Conservation (phyloP, 2,797 vertebrate species). For the Leptoclinus maculatus region DNA sequence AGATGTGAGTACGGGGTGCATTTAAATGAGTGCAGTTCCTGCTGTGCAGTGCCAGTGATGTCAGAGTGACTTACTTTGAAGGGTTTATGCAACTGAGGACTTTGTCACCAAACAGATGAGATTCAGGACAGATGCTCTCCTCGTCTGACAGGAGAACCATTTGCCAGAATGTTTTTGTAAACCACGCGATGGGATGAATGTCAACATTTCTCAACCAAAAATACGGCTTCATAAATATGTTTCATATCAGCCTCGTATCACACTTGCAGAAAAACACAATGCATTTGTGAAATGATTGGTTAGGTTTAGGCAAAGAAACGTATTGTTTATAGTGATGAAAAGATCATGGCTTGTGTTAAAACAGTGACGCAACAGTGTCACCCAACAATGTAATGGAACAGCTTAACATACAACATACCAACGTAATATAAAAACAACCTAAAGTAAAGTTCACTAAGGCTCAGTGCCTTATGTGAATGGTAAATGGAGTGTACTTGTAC, state of each 20-base stretch:
- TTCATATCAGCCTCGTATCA: not conserved
- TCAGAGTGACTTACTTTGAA: slow-evolving; percentile 38
- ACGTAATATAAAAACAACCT: no score
- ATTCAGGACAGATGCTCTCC: slow-evolving; percentile 5
- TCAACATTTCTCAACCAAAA: not conserved
- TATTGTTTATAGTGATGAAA: no score
- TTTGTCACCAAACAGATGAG: slow-evolving; percentile 10
- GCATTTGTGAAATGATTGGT: not conserved
- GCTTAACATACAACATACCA: not conserved
- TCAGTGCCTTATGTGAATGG: no score
- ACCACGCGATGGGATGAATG: not conserved
- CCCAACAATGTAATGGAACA: not conserved
- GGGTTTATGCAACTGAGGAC: slow-evolving; percentile 21
- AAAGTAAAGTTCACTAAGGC: not conserved
- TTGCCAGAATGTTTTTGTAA: not conserved
- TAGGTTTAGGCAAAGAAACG: not conserved
- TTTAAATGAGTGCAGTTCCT: slow-evolving; percentile 29
- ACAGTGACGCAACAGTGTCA: not conserved
- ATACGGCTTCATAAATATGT: not conserved
- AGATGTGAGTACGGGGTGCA: slow-evolving; percentile 13
- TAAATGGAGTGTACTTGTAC: no score
- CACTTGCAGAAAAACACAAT: not conserved
- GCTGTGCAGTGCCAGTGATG: slow-evolving; percentile 13
- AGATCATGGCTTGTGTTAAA: no score
- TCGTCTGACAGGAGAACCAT: not conserved